Base-by-base conservation (phyloP, 2,888 invertebrate species). In the Orthonevra nobilis region DNA sequence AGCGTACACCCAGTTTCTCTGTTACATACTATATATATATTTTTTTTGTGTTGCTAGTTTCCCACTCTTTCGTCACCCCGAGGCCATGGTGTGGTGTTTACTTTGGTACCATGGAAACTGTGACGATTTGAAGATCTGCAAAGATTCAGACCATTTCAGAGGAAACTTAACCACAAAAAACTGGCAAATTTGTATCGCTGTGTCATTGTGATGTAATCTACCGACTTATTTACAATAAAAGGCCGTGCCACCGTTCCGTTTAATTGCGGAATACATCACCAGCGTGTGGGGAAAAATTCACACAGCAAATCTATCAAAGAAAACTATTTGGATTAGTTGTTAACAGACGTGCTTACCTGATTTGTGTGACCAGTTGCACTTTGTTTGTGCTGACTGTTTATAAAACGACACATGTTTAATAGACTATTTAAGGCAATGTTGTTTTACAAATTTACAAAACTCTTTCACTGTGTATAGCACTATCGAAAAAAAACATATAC, bases 61-160 rank as follows among this genome's bases (percentile, higher is more conserved):
- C 69, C 63, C 69, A 69, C 56, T 75, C 61, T 69, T 75, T 75
- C 75, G 48, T 69, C 75, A 75, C 68, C 36, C 12, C 4, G 23
- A 19, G 6, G 32, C 10, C 2, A 28, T 30, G n/a, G 36, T 38
- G 17, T 10, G n/a, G 42, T 28, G n/a, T 7, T 1, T 28, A 14
- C 23, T 23, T 23, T 23, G 5, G 60, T 42, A 23, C 20, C 10
- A 58, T 50, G 73, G 52, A 66, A 74, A 66, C 52, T 74, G 52
- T 66, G 48, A 60, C 48, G 42, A 66, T 44, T 36, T 38, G 54
- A 58, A 50, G 44, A 73, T 58, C 48, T 50, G 19, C 20, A 58
- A 7, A 58, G 34, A 58, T 58, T 64, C 10, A 44, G 34, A 32
- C 34, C 20, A 44, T 44, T 50, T 15, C 19, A 30, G 17, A 26